Evolutionary conservation across 2,797 vertebrate genomes (phyloP).

Genomic region (Betta splendens): DNA sequence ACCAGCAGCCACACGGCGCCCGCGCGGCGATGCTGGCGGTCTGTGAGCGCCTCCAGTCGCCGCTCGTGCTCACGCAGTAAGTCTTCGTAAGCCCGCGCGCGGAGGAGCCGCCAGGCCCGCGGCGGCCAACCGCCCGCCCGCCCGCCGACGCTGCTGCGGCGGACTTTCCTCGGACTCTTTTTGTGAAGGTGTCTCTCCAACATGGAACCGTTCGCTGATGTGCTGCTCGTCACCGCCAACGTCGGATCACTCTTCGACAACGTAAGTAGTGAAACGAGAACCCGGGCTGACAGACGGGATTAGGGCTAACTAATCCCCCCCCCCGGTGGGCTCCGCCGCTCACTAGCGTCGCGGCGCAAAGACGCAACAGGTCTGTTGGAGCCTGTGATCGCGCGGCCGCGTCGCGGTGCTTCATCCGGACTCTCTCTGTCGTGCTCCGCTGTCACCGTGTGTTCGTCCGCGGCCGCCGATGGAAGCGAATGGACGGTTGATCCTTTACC

Average conservation of each 20-base stretch:
- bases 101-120: constrained; percentile 19
- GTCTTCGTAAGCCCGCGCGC: constrained; percentile 46
- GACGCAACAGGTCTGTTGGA: too few species aligned
- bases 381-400: too few species aligned
- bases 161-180: constrained; percentile 49
- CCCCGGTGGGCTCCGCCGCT: too few species aligned
- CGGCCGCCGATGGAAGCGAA: too few species aligned
- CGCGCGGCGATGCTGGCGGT: constrained; percentile 38
- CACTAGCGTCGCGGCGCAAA: too few species aligned
- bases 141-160: constrained; percentile 17
- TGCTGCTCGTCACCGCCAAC: constrained; percentile 86
- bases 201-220: constrained; percentile 79
- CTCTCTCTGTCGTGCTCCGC: too few species aligned
- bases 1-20: constrained; percentile 26
- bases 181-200: constrained; percentile 38
- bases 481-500: too few species aligned
- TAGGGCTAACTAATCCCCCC: too few species aligned
- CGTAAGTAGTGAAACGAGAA: too few species aligned
- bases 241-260: constrained; percentile 86
- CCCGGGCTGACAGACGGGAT: too few species aligned
- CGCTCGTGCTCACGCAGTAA: constrained; percentile 31
- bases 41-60: constrained; percentile 21
- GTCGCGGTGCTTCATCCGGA: too few species aligned
- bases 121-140: constrained; percentile 27
- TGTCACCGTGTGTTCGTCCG: too few species aligned